Base-by-base conservation (phyloP, 2,113 vertebrate species). In the Notothenia rossii region DNA sequence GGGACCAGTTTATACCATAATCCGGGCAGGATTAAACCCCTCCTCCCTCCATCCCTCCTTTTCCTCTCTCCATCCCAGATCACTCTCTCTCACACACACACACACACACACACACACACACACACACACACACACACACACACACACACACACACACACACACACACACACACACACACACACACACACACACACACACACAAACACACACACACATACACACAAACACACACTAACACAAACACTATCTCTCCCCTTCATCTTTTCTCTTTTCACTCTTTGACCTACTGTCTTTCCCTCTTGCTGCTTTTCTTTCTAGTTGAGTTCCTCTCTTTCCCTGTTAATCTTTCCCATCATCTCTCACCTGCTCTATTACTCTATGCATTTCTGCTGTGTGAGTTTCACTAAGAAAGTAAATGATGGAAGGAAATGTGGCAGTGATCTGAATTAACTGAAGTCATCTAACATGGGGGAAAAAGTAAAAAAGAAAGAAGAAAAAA, bases 1-100 rank as follows among this genome's bases (percentile, higher is more conserved):
- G 40, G 79, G 65, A 88, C 88, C 77, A 90, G 89, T 93, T 93
- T 92, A 90, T 90, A 85, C 84, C 76, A 89, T 94, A 94, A 94
- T 94, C 92, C 92, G 87, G 69, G 82, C 87, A 84, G 91, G 93
- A 94, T 94, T 94, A 94, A 94, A 94, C 90, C 88, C 93, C 93
- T 92, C 91, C 93, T 93, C 89, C 86, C 84, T 83, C 77, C 49
- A 79, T 87, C 72, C 62, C 49, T 88, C 53, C 22, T 51, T 71
- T 53, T 40, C 53, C 29, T 79, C 72, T 56, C 69, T 75, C 70
- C 67, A 48, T 87, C 77, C 40, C 46, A 68, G 53, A 18, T 14
- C 68, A 72, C 71, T 53, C 73, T 14, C 50, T 72, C 81, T 2
- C 68, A 12, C 63, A 0, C 49, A 10, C 70, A 15, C 56, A n/a